These are phyloP conservation scores for Aphelenchoides fujianensis DNA, from an alignment of 1,140 invertebrate species.

Conservation along the genomic window DNA sequence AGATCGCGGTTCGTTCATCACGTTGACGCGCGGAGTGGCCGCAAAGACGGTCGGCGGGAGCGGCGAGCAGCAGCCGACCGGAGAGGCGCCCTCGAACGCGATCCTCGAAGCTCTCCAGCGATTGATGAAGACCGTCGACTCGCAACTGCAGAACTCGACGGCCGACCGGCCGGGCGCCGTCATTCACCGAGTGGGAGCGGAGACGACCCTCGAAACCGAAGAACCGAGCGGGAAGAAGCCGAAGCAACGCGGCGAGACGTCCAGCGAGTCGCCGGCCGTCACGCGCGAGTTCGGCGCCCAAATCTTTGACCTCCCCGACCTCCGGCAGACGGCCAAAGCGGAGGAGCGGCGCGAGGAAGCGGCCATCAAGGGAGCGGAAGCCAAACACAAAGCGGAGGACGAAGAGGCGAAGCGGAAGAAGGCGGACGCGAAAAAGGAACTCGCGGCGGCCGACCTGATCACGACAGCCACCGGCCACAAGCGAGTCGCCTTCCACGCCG, in stretches of 20 bases:
- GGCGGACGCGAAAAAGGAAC: no score
- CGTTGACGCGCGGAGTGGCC: not conserved
- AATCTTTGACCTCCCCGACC: not conserved
- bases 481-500: slow-evolving; percentile 16
- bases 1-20: not conserved
- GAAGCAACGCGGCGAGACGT: not conserved
- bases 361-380: no score
- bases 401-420: not conserved
- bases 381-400: no score
- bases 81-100: not conserved
- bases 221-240: not conserved
- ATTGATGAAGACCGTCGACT: slow-evolving; percentile 1
- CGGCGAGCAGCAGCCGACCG: no score
- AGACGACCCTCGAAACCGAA: not conserved
- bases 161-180: not conserved
- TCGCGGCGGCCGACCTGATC: not conserved
- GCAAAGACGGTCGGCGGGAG: not conserved
- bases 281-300: not conserved
- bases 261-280: not conserved
- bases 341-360: not conserved
- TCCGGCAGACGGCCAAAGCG: not conserved
- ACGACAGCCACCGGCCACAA: not conserved
- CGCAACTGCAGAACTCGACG: not conserved
- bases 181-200: not conserved
- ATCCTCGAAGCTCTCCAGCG: slow-evolving; percentile 7